phyloP scores from a whole-genome alignment of 2,113 vertebrate genomes.

The Syrmaticus mikado region DNA sequence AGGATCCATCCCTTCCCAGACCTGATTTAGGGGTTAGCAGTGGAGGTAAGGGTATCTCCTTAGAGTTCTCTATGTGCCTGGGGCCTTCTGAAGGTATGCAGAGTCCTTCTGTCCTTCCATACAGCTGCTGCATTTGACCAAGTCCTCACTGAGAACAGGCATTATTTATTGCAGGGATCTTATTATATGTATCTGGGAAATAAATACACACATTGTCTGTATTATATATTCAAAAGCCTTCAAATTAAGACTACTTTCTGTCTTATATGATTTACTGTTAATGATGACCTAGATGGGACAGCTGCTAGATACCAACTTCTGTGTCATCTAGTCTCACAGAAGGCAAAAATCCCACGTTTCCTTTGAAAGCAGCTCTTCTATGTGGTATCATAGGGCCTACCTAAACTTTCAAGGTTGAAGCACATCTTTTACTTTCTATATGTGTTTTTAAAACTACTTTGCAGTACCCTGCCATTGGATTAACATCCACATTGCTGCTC shows the following conservation, averaged over 20 bases:
- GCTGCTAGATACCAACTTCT: constrained; percentile 20
- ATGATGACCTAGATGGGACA: constrained; percentile 1
- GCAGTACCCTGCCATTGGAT: not conserved
- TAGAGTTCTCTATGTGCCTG: no score
- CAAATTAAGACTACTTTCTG: not conserved
- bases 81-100: no score
- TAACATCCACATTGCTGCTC: not conserved
- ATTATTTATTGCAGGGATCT: not conserved
- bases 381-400: not conserved
- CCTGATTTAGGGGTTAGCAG: no score
- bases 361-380: constrained; percentile 7
- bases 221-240: not conserved
- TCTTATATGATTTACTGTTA: not conserved
- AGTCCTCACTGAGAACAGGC: not conserved
- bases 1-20: no score
- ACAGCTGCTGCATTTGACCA: no score
- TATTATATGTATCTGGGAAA: not conserved
- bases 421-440: not conserved
- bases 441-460: constrained; percentile 18
- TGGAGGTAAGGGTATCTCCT: no score
- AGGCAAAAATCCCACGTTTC: not conserved
- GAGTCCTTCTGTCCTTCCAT: no score
- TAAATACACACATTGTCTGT: not conserved
- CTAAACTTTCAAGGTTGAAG: constrained; percentile 27
- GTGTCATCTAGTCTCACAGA: constrained; percentile 12